phyloP scores from a whole-genome alignment of 1,140 invertebrate species.

The Diabrotica virgifera region DNA sequence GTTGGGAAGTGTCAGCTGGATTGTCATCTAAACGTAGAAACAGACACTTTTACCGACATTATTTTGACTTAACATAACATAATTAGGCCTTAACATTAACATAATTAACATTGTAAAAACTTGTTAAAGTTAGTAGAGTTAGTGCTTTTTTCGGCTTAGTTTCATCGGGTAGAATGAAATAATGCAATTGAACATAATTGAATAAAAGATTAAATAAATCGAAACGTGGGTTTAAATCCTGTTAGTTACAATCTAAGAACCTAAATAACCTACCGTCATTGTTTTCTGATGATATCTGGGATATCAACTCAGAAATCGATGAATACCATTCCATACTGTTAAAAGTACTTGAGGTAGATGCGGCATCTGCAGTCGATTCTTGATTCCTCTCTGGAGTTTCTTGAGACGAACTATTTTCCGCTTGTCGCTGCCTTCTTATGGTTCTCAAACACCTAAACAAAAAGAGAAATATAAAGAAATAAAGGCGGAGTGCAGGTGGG shows the following conservation, averaged over 20 bases:
- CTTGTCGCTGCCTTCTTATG: slow-evolving; percentile 9
- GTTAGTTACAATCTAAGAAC: too few species aligned
- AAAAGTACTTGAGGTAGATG: too few species aligned
- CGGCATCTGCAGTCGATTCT: background rate
- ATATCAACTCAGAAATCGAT: background rate
- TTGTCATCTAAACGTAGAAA: slow-evolving; percentile 8
- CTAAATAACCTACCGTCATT: background rate
- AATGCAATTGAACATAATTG: too few species aligned
- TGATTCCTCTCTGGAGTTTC: background rate
- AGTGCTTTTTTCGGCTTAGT: too few species aligned
- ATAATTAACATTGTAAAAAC: too few species aligned
- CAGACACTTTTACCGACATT: background rate
- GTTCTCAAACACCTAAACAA: slow-evolving; percentile 28
- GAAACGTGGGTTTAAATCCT: too few species aligned
- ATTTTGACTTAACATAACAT: too few species aligned
- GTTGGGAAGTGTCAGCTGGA: slow-evolving; percentile 15
- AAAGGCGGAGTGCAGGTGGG: too few species aligned
- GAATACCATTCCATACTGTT: background rate
- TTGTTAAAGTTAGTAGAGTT: too few species aligned
- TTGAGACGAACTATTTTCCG: background rate
- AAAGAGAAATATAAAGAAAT: background rate
- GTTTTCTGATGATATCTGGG: background rate
- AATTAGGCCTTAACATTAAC: too few species aligned
- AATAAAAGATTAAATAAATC: too few species aligned
- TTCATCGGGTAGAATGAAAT: too few species aligned